Evolutionary conservation across 2,888 invertebrate species (phyloP).

Genomic region (Theodoxus fluviatilis): DNA sequence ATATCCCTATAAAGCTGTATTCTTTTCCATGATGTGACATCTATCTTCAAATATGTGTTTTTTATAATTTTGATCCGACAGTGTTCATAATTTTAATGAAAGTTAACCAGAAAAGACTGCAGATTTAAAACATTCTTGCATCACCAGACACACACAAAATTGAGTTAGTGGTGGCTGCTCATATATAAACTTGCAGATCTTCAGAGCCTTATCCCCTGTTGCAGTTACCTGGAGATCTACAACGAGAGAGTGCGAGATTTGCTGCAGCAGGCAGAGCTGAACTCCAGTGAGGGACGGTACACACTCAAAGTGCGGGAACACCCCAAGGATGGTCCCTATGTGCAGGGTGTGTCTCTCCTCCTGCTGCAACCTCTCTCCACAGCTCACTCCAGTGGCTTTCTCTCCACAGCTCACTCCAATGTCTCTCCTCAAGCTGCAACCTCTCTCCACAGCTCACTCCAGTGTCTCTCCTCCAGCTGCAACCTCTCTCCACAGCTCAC

Average conservation of each 20-base stretch:
- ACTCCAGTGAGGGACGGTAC: slow-evolving; percentile 67
- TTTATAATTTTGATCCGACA: neutral
- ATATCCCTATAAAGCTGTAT: no score
- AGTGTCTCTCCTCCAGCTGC: no score
- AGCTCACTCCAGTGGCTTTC: no score
- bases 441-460: no score
- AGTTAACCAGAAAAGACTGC: neutral
- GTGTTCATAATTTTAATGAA: neutral
- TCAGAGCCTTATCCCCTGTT: neutral
- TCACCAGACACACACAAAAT: no score
- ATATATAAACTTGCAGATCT: neutral
- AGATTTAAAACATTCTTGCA: neutral
- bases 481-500: no score
- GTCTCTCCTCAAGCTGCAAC: no score
- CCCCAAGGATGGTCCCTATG: slow-evolving; percentile 80
- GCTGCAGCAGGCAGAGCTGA: slow-evolving; percentile 61
- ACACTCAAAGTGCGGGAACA: slow-evolving; percentile 81
- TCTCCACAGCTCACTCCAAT: no score
- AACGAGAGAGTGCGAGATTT: slow-evolving; percentile 84
- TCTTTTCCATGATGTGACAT: no score
- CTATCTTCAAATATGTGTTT: neutral
- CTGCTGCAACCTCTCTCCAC: no score
- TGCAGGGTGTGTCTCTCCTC: slow-evolving; percentile 77
- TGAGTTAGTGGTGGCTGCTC: neutral
- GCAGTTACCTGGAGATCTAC: slow-evolving; percentile 83